phyloP scores from a whole-genome alignment of 2,888 invertebrate genomes.

The Meta bourneti region DNA sequence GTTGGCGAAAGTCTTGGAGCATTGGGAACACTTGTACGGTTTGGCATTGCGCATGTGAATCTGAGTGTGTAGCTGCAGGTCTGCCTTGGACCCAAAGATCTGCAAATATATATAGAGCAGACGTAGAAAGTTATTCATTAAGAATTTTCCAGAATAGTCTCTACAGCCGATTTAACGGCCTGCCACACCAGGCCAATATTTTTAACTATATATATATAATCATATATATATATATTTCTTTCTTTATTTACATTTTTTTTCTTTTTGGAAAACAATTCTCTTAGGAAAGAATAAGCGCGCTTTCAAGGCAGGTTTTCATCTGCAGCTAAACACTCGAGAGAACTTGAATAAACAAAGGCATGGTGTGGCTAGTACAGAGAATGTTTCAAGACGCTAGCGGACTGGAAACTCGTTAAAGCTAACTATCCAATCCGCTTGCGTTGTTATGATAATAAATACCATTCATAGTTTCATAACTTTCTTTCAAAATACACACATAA shows the following conservation, averaged over 20 bases:
- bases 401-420: conserved; percentile 64
- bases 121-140: conserved; percentile 24
- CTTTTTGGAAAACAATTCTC: conserved; percentile 17
- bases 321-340: conserved; percentile 77
- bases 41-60: conserved; percentile 99
- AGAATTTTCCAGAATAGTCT: conserved; percentile 24
- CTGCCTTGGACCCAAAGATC: conserved; percentile 98
- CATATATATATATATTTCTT: neutral
- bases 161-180: conserved; percentile 72
- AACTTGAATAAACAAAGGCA: conserved; percentile 60
- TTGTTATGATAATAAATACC: conserved; percentile 33
- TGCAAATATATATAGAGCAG: conserved; percentile 83
- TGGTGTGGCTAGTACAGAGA: conserved; percentile 75
- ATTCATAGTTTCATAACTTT: neutral
- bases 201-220: conserved; percentile 13
- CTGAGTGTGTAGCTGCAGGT: conserved; percentile 97
- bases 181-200: conserved; percentile 76
- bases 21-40: conserved; percentile 99
- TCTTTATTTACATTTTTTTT: neutral
- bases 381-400: conserved; percentile 65
- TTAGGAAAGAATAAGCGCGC: conserved; percentile 35
- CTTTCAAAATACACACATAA: conserved; percentile 16
- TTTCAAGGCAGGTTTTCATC: conserved; percentile 76
- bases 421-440: conserved; percentile 74
- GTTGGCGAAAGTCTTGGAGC: conserved; percentile 99